Evolutionary conservation across 1,140 invertebrate species (phyloP), one percentile per base, ranked within the genome.

Genomic region (Hycleus cichorii): DNA sequence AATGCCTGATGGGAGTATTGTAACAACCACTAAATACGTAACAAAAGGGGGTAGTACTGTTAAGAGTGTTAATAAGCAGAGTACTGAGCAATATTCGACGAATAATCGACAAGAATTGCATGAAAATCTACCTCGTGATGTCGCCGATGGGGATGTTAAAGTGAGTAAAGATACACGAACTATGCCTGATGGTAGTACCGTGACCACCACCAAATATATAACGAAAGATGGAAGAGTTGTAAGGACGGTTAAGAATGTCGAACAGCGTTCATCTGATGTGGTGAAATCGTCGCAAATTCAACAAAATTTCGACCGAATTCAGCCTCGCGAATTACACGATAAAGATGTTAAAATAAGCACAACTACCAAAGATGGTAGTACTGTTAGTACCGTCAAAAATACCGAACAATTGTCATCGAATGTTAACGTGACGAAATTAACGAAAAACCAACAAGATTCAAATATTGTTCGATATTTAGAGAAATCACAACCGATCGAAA

Each of bases 151-250:
- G 0, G 40, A 47, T 80, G 66, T 81, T 81, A 11, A 82, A 78
- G 69, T 79, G 79, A 68, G 58, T 9, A 80, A 80, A 24, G 83
- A 84, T 59, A 84, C 55, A 6, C 24, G 26, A 49, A 57, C 55
- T 12, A 11, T 57, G 11, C 55, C 55, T 0, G 55, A 57, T 39
- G 55, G 55, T 44, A 32, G 46, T 26, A 49, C 47, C 10, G 55
- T 57, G n/a, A 57, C 55, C 4, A 57, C 55, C 1, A 57, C 55
- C 9, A 57, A 48, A 27, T 57, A 57, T 42, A 39, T 40, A 27
- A 39, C 43, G 18, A 39, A 24, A 44, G 55, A 48, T 4, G 47
- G 55, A 25, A 44, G 5, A 9, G 39, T 32, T 11, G 7, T 32
- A 7, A 32, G 32, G 7, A 32, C 32, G 4, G 40, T 11, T 42